Evolutionary conservation across 2,797 vertebrate species (phyloP).

Genomic region (Acomys russatus): DNA sequence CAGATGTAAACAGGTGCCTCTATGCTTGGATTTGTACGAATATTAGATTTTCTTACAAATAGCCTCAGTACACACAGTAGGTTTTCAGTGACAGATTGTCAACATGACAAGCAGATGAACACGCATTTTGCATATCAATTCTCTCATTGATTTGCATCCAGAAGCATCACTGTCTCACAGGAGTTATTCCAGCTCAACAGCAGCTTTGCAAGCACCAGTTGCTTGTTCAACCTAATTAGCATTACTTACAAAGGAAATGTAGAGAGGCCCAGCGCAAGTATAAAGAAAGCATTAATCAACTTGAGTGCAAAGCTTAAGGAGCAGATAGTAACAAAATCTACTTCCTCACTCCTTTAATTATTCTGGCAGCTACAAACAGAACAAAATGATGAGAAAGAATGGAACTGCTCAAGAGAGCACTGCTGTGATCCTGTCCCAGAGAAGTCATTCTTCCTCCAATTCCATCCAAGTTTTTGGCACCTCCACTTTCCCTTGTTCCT

Average conservation of each 20-base stretch:
- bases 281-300: slow-evolving; percentile 83
- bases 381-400: slow-evolving; percentile 48
- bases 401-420: not conserved
- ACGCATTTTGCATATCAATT: not conserved
- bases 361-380: slow-evolving; percentile 55
- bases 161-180: slow-evolving; percentile 54
- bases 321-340: slow-evolving; percentile 66
- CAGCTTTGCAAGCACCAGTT: slow-evolving; percentile 56
- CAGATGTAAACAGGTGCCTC: not conserved
- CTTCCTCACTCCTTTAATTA: slow-evolving; percentile 77
- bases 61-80: not conserved
- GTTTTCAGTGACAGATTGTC: slow-evolving; percentile 18
- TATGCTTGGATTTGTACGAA: not conserved
- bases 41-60: not conserved
- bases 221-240: slow-evolving; percentile 81
- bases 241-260: slow-evolving; percentile 80
- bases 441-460: slow-evolving; percentile 48
- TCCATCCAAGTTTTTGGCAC: slow-evolving; percentile 33
- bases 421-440: slow-evolving; percentile 16
- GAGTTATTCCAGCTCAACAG: slow-evolving; percentile 61
- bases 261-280: slow-evolving; percentile 71
- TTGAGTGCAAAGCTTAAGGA: slow-evolving; percentile 78
- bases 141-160: slow-evolving; percentile 47
- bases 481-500: not conserved
- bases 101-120: slow-evolving; percentile 51